A percentile compares a stretch with the other conserved stretches of the same genome.
Evolutionary conservation across 2,888 invertebrate genomes (phyloP).

Genomic region (Dorcus hopei): DNA sequence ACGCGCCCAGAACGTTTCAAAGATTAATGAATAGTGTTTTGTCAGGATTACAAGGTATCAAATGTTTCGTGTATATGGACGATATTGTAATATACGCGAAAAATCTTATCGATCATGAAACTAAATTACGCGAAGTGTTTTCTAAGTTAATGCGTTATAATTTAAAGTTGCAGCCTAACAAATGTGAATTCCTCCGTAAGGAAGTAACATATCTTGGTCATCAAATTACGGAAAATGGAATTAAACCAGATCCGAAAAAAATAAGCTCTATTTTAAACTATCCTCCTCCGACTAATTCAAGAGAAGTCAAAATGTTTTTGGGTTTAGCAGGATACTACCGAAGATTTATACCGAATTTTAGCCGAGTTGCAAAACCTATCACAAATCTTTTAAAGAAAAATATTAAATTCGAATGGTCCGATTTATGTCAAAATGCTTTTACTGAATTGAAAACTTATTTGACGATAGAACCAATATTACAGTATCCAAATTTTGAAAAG

Average conservation of each 20-base stretch:
- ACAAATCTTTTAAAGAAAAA: slow-evolving; percentile 12
- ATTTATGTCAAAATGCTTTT: too few relatives aligned
- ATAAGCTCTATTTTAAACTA: slow-evolving; percentile 12
- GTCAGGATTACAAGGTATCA: slow-evolving; percentile 13
- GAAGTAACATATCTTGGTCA: slow-evolving; percentile 37
- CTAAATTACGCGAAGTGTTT: slow-evolving; percentile 20
- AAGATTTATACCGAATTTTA: slow-evolving; percentile 40
- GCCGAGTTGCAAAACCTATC: slow-evolving; percentile 32
- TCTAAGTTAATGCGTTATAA: slow-evolving; percentile 14
- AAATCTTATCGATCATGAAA: slow-evolving; percentile 20
- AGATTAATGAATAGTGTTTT: slow-evolving; percentile 27
- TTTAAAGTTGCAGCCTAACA: slow-evolving; percentile 22
- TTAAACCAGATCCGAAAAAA: slow-evolving; percentile 28
- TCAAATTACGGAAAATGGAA: slow-evolving; percentile 29
- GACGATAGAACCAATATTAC: too few relatives aligned
- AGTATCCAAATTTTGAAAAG: too few relatives aligned
- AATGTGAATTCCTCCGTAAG: slow-evolving; percentile 21
- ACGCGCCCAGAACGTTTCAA: slow-evolving; percentile 30
- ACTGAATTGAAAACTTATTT: too few relatives aligned
- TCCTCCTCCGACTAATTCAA: slow-evolving; percentile 10
- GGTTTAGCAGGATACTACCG: slow-evolving; percentile 41
- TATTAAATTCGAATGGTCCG: too few relatives aligned
- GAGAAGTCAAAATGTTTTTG: slow-evolving; percentile 31
- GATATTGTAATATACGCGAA: slow-evolving; percentile 24
- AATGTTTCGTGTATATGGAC: slow-evolving; percentile 27